phyloP scores from a whole-genome alignment of 2,797 vertebrate genomes.

The Notamacropus eugenii region DNA sequence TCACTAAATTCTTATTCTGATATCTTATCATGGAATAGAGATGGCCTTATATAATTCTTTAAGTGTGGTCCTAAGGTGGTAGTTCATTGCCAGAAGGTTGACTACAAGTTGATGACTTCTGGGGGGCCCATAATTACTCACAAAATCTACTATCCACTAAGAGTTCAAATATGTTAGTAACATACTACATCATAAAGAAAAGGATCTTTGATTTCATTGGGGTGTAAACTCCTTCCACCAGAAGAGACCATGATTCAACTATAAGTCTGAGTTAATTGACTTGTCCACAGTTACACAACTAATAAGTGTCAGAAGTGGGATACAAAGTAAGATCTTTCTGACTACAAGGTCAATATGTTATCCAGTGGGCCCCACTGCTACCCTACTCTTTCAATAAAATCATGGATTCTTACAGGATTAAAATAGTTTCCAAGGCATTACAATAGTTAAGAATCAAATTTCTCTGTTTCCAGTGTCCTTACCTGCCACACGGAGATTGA shows the following conservation, averaged over 20 bases:
- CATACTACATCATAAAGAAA: neutral
- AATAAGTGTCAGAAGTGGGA: neutral
- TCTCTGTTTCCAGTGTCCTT: neutral
- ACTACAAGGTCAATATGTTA: neutral
- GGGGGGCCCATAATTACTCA: neutral
- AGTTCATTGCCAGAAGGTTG: neutral
- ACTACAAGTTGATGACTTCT: neutral
- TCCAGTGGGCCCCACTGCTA: neutral
- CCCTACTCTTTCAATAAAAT: neutral
- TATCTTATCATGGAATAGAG: neutral
- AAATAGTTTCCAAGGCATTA: neutral
- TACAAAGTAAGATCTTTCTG: neutral
- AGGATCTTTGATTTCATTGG: neutral
- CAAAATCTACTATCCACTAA: neutral
- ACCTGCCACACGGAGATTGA: slow-evolving; percentile 83
- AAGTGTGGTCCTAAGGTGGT: neutral
- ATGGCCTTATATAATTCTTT: neutral
- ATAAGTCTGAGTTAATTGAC: neutral
- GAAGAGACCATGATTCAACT: neutral
- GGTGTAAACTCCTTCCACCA: neutral
- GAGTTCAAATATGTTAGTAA: neutral
- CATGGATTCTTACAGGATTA: neutral
- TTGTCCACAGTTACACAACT: neutral
- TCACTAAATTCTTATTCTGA: neutral
- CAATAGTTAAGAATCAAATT: neutral